A percentile compares a stretch with the other conserved stretches of the same genome.
These are phyloP conservation scores for Toxotes lorentzi DNA, from an alignment of 2,797 vertebrate species.

Conservation along the genomic window DNA sequence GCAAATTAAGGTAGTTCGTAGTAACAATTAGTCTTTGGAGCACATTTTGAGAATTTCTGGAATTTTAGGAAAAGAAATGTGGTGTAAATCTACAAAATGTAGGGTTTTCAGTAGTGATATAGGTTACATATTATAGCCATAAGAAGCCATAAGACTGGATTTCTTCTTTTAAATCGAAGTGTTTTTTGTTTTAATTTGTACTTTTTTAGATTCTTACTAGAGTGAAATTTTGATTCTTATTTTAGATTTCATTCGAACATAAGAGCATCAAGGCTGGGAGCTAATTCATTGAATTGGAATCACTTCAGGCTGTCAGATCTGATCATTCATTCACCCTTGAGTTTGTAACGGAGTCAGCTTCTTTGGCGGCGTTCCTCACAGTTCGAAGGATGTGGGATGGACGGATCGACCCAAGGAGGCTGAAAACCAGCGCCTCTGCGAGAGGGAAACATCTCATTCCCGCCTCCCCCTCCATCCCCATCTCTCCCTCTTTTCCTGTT, in stretches of 20 bases:
- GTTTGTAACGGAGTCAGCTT: constrained; percentile 8
- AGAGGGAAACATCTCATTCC: constrained; percentile 59
- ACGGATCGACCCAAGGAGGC: constrained; percentile 71
- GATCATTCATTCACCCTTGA: background rate
- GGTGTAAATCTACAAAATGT: background rate
- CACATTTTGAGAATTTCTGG: background rate
- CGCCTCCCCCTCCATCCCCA: constrained; percentile 39
- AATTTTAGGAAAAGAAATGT: background rate
- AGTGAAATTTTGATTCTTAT: too few species aligned
- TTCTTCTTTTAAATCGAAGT: background rate
- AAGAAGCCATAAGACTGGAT: background rate
- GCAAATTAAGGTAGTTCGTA: background rate
- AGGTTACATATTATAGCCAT: background rate
- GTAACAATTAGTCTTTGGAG: background rate
- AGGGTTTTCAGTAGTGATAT: background rate
- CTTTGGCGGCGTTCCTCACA: constrained; percentile 1
- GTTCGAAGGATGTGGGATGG: constrained; percentile 77
- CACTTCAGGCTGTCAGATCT: constrained; percentile 32
- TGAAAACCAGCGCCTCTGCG: constrained; percentile 45
- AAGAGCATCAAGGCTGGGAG: background rate
- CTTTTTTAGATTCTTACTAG: constrained; percentile 5
- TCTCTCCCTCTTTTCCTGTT: constrained; percentile 60
- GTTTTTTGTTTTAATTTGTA: constrained; percentile 3
- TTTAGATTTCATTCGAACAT: constrained; percentile 7
- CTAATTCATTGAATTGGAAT: constrained; percentile 23